Evolutionary conservation across 2,113 vertebrate genomes (phyloP), one percentile per base, ranked within the genome.

Genomic region (human (Homo sapiens)): DNA sequence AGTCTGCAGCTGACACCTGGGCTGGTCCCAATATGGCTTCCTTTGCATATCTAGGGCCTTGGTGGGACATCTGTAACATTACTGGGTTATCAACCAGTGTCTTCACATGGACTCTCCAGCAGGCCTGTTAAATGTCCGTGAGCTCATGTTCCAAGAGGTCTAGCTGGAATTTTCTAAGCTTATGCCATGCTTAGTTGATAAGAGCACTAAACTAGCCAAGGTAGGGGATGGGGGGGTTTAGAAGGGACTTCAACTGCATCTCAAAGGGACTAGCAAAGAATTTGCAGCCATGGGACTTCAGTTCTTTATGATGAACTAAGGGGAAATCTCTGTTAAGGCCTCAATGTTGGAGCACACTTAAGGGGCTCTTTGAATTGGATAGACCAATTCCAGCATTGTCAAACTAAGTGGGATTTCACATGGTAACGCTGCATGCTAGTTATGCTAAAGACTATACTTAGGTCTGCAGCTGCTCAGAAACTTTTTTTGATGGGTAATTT

Each of bases 301-400:
- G 11, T 88, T 20, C 50, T 25, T 20, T 6, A 40, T 83, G 25
- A 52, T 30, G 45, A 57, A 85, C 30, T 17, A 23, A 73, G 22
- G 68, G 43, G 27, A 82, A 45, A 7, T 40, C 27, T 52, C 70
- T 52, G 16, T 76, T 18, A 22, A 6, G 57, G 38, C 23, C 25
- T 70, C 18, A 2, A 2, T 1, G 4, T 23, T 61, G 8, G 55
- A n/a, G 6, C n/a, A 40, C 18, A 1, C 17, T 23, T n/a, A 40
- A 25, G 12, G 35, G 23, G 75, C 43, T 89, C n/a, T 32, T n/a
- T 5, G 20, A 90, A 22, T 52, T 32, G 3, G 32, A 32, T 12
- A 55, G 32, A 61, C 13, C 13, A 20, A 35, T n/a, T 75, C 68
- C n/a, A 50, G 3, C 4, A 5, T 7, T 6, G n/a, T 84, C 45